Evolutionary conservation across 1,140 invertebrate species (phyloP).

Genomic region (Cephus cinctus): DNA sequence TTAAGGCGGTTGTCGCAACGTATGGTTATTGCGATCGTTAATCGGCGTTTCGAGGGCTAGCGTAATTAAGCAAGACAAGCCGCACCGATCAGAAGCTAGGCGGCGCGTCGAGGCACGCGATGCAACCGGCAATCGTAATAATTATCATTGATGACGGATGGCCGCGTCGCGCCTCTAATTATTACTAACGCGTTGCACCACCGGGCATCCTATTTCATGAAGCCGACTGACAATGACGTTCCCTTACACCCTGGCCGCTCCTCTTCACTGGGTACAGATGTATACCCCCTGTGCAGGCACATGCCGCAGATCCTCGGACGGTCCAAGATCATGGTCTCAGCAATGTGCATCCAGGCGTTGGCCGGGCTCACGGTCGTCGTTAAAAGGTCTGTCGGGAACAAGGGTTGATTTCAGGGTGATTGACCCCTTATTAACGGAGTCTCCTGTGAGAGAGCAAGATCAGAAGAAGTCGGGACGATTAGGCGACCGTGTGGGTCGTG

Average conservation of each 20-base stretch:
- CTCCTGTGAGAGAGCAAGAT: constrained; percentile 27
- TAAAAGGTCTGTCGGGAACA: too few species aligned
- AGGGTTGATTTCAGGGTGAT: constrained; percentile 22
- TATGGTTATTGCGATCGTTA: constrained; percentile 45
- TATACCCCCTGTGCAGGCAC: too few species aligned
- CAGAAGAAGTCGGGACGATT: constrained; percentile 34
- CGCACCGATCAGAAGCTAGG: constrained; percentile 29
- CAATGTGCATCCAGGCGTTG: too few species aligned
- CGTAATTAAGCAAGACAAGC: constrained; percentile 39
- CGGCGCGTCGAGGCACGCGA: constrained; percentile 40
- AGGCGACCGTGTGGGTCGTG: constrained; percentile 31
- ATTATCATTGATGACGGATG: constrained; percentile 46
- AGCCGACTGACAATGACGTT: too few species aligned
- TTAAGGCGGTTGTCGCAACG: constrained; percentile 34
- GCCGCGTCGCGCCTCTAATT: constrained; percentile 40
- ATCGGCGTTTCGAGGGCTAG: constrained; percentile 42
- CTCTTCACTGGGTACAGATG: too few species aligned
- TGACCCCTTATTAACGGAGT: constrained; percentile 15
- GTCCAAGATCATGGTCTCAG: too few species aligned
- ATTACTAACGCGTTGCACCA: constrained; percentile 28
- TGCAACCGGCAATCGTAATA: constrained; percentile 41
- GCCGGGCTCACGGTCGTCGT: too few species aligned
- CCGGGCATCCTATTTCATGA: too few species aligned
- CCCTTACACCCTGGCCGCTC: too few species aligned
- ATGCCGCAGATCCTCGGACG: too few species aligned